Percentiles rank a stretch among this genome's conserved stretches.
Conservation (phyloP, 2,113 vertebrate genomes). For the Daboia siamensis region DNA sequence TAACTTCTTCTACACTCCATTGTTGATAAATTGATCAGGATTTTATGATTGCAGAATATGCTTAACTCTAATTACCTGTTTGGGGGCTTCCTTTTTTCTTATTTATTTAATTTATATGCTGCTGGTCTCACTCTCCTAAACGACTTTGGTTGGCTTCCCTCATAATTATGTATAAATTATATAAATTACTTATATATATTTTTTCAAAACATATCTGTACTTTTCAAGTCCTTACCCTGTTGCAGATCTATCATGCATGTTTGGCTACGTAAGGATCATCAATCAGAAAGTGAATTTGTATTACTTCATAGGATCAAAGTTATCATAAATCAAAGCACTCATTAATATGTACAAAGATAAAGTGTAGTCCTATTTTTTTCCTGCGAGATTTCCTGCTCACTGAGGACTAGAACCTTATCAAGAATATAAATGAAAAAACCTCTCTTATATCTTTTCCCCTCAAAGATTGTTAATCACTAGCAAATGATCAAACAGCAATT, state of each 20-base stretch:
- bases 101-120: background rate
- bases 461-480: conserved; percentile 7
- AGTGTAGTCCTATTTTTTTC: conserved; percentile 11
- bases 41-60: background rate
- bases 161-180: background rate
- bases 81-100: background rate
- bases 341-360: background rate
- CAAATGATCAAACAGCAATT: conserved; percentile 36
- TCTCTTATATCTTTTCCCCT: background rate
- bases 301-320: background rate
- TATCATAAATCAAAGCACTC: background rate
- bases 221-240: background rate
- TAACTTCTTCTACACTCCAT: background rate
- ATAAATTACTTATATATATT: background rate
- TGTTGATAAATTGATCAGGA: background rate
- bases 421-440: background rate
- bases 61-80: background rate
- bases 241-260: no score
- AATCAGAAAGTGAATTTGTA: background rate
- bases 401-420: conserved; percentile 14
- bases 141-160: background rate
- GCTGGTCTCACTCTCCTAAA: background rate
- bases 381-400: background rate
- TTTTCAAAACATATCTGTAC: background rate
- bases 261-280: background rate